These are phyloP conservation scores for Anastrepha obliqua DNA, from an alignment of 1,140 invertebrate species.

Conservation along the genomic window DNA sequence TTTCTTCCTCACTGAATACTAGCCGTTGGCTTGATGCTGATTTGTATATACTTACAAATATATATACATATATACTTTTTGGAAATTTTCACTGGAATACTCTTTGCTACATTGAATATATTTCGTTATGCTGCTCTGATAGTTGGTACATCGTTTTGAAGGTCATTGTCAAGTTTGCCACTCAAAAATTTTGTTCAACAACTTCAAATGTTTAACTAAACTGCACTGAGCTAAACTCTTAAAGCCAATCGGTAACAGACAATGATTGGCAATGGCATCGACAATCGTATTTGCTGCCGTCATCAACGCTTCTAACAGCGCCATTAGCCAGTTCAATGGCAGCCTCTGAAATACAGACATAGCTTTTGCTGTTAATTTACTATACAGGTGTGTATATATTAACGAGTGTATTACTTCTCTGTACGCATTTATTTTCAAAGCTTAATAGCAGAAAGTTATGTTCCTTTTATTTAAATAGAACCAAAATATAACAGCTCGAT, in stretches of 20 bases:
- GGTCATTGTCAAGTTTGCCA: constrained; percentile 23
- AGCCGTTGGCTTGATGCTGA: neutral
- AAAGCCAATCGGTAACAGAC: constrained; percentile 6
- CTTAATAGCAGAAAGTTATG: neutral
- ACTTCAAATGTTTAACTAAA: neutral
- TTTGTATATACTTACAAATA: neutral
- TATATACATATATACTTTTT: too few species aligned
- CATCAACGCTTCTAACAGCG: constrained; percentile 15
- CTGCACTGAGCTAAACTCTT: neutral
- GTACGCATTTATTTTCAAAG: neutral
- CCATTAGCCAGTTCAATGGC: neutral
- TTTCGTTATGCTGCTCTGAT: neutral
- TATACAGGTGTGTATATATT: too few species aligned
- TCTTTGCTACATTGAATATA: neutral
- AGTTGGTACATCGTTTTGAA: neutral
- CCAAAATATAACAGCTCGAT: too few species aligned
- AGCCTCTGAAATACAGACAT: neutral
- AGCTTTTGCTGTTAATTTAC: neutral
- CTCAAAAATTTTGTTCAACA: neutral
- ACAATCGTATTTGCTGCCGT: neutral
- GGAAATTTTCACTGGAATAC: too few species aligned
- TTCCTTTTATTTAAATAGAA: too few species aligned
- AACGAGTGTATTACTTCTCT: neutral
- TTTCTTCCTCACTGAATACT: neutral
- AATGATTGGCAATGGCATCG: constrained; percentile 3